Evolutionary conservation across 1,140 invertebrate genomes (phyloP), one percentile per base, ranked within the genome.

Genomic region (Drosophila willistoni): DNA sequence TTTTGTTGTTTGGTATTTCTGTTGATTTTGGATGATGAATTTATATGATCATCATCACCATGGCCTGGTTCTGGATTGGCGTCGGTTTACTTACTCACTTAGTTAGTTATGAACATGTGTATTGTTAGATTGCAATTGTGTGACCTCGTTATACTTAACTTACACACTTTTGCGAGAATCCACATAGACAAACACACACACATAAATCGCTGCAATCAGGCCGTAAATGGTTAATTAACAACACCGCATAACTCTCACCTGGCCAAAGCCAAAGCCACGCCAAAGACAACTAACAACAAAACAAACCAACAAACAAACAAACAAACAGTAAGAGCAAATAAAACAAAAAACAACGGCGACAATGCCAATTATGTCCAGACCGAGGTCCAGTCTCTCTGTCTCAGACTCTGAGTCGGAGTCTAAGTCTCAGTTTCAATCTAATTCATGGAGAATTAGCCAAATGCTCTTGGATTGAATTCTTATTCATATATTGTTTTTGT

Each of bases 141-240:
- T 71, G 80, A 76, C 80, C 80, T 79, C 76, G 80, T 83, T 83
- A 83, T 51, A 69, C 47, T 64, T 66, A 10, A 39, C 44, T 34
- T 42, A 13, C 33, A 25, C 39, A 41, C 59, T 63, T 72, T 44
- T 44, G 44, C 17, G 44, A 51, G 44, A 51, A 51, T 51, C 44
- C 17, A 51, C 17, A 51, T 19, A 51, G 7, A 42, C 29, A 7
- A 10, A 62, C 22, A 64, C 39, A 63, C 19, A 33, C 22, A 68
- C 33, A 61, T n/a, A 42, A 39, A 68, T 69, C 73, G 25, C 71
- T 77, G 73, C 79, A 82, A 83, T 83, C 79, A 79, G 75, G 68
- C 83, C 83, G 70, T 87, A 86, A 86, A 86, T 86, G 83, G 83
- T 78, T 86, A 86, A 86, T 86, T 86, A 86, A 86, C 83, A 86